Evolutionary conservation across 1,140 invertebrate species (phyloP).

Genomic region (Drosophila repletoides): DNA sequence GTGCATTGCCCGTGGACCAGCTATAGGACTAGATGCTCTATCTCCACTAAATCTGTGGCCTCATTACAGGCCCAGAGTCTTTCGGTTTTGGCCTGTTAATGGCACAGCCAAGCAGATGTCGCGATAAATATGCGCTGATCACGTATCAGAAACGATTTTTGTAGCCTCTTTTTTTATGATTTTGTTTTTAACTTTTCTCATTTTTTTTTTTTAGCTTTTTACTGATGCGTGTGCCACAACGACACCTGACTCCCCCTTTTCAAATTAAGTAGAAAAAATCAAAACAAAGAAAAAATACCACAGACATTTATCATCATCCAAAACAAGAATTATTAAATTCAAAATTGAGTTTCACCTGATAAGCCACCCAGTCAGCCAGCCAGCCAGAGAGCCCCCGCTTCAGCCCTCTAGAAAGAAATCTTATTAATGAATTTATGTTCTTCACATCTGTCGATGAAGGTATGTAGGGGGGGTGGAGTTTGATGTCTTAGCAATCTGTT

Average conservation of each 20-base stretch:
- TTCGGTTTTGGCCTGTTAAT: slow-evolving; percentile 57
- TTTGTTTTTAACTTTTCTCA: not conserved
- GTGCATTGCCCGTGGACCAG: too few species aligned
- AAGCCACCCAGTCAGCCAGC: slow-evolving; percentile 39
- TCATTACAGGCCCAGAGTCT: slow-evolving; percentile 53
- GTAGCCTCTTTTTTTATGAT: not conserved
- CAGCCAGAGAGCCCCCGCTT: not conserved
- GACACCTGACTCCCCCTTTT: not conserved
- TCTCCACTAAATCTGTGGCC: slow-evolving; percentile 67
- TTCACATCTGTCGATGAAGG: not conserved
- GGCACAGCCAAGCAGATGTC: slow-evolving; percentile 51
- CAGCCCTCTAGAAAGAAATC: slow-evolving; percentile 7
- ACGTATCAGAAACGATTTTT: slow-evolving; percentile 62
- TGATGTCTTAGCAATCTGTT: slow-evolving; percentile 33
- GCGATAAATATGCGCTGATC: slow-evolving; percentile 78
- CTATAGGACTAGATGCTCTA: slow-evolving; percentile 47
- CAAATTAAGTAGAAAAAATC: slow-evolving; percentile 47
- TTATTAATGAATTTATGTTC: slow-evolving; percentile 73
- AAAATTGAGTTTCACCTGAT: slow-evolving; percentile 44
- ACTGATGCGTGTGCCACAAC: slow-evolving; percentile 46
- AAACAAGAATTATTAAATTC: slow-evolving; percentile 38
- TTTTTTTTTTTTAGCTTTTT: not conserved
- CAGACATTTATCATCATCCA: slow-evolving; percentile 49
- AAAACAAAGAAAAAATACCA: slow-evolving; percentile 42
- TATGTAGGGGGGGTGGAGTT: not conserved